Percentiles rank a stretch among this genome's conserved stretches.
These are phyloP conservation scores for Iselma pallidipennis DNA, from an alignment of 2,888 invertebrate genomes.

Conservation along the genomic window DNA sequence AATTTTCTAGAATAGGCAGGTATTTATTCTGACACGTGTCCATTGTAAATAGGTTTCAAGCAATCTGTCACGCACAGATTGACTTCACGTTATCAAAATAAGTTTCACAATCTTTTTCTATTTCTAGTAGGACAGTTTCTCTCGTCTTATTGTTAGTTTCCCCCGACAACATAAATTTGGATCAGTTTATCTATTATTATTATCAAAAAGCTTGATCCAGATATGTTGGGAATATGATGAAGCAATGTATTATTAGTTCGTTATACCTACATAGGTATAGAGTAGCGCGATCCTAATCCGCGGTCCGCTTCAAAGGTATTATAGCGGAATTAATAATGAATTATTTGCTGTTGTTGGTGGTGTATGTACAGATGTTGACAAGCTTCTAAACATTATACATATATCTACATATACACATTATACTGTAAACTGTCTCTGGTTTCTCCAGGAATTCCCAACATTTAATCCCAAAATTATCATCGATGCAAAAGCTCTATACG, in stretches of 20 bases:
- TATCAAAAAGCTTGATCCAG: not conserved
- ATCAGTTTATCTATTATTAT: no score
- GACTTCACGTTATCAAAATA: no score
- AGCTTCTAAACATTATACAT: constrained; percentile 26
- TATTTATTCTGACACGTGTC: no score
- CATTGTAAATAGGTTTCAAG: no score
- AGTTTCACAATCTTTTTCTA: no score
- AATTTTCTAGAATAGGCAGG: no score
- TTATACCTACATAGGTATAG: no score
- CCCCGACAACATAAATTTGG: no score
- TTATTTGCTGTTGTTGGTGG: constrained; percentile 31
- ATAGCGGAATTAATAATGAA: constrained; percentile 34
- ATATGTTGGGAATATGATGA: constrained; percentile 16
- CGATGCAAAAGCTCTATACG: not conserved
- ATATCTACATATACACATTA: not conserved
- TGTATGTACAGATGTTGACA: constrained; percentile 32
- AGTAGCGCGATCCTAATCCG: constrained; percentile 23
- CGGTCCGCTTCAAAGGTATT: constrained; percentile 32
- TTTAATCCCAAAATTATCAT: constrained; percentile 22
- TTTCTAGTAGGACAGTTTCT: no score
- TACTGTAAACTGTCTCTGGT: constrained; percentile 8
- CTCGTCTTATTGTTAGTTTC: no score
- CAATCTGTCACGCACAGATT: no score
- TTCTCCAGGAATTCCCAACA: constrained; percentile 21
- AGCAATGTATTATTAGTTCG: constrained; percentile 21